Base-by-base conservation (phyloP, 2,113 vertebrate genomes). In the Apodemus speciosus region DNA sequence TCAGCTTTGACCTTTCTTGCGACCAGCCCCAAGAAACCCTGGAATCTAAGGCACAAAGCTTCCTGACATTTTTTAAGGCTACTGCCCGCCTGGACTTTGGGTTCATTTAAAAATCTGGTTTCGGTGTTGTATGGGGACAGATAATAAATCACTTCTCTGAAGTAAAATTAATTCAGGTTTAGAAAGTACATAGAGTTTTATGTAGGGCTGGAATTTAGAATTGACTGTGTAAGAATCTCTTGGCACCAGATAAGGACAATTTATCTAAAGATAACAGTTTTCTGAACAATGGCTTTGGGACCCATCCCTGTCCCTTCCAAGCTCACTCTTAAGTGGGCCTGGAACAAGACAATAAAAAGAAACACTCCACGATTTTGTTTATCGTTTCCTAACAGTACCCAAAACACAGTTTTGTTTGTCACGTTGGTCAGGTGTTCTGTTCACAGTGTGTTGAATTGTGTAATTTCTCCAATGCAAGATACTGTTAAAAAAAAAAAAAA, bases 251-350 rank as follows among this genome's bases (percentile, higher is more conserved):
- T 73, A 79, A 92, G 85, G 21, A 86, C 64, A 66, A 27, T 80
- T 95, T 91, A 90, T 93, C 81, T 86, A 64, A 64, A 6, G 43
- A 73, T 75, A 85, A 86, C 89, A 93, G 51, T 85, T 85, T 95
- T 91, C 35, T 76, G 76, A 92, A 90, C 89, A 95, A 68, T 90
- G 84, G 89, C 46, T 83, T 62, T 40, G 46, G 69, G 91, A 62
- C 66, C 94, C 85, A 56, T 80, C 91, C 13, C 85, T 71, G 89
- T 88, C n/a, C 6, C 46, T 40, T 23, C 56, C 51, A 51, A 64
- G 40, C 11, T 40, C 62, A 87, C 76, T 89, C 68, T 87, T 88
- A 27, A 94, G 88, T 76, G 89, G 62, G 5, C 8, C 40, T 46
- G 53, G 35, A 58, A 73, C 40, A 90, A 68, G 38, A 83, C 56